Evolutionary conservation across 2,113 vertebrate genomes (phyloP), one percentile per base, ranked within the genome.

Genomic region (Dicaeum eximium): DNA sequence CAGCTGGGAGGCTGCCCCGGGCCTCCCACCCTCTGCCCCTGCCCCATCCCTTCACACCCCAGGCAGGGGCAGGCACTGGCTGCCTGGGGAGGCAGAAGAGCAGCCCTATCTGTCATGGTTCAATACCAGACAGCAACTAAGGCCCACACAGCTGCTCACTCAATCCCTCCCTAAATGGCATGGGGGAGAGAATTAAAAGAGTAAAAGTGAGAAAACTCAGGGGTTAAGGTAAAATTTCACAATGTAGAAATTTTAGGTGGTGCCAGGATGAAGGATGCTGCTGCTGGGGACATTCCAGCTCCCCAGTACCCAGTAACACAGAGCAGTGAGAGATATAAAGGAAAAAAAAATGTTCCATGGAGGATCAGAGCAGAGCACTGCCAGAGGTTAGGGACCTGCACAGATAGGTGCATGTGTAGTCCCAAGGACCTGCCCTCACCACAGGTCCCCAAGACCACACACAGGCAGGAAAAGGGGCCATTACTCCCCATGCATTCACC

Each of bases 341-440:
- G 15, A 12, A 30, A 23, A 54, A 65, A 54, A 65, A 31, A 4
- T 7, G 8, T 23, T 42, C 62, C 19, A 69, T 5, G 92, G 64
- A 93, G 53, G 4, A 93, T 38, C 7, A 40, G 50, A 79, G 23
- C 7, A 40, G 50, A 79, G 23, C 54, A 14, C 30, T 38, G 61
- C 7, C 12, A 1, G 14, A 48, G 20, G 3, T 57, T 51, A 57
- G n/a, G 40, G 47, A 92, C 51, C 73, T 28, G 10, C 51, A 72
- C 30, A 50, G 14, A 7, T 2, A 9, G 7, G 15, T 3, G 7
- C 15, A 21, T 0, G 0, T 13, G 10, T 18, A 9, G 7, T 44
- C 15, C 44, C 58, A 62, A 16, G 23, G 33, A 42, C 56, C 25
- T 51, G 30, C 5, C 30, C 9, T 58, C 30, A 64, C 24, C 20